Evolutionary conservation across 64 coral and sea anemone species (phyloP).

Genomic region (Montipora foliosa): DNA sequence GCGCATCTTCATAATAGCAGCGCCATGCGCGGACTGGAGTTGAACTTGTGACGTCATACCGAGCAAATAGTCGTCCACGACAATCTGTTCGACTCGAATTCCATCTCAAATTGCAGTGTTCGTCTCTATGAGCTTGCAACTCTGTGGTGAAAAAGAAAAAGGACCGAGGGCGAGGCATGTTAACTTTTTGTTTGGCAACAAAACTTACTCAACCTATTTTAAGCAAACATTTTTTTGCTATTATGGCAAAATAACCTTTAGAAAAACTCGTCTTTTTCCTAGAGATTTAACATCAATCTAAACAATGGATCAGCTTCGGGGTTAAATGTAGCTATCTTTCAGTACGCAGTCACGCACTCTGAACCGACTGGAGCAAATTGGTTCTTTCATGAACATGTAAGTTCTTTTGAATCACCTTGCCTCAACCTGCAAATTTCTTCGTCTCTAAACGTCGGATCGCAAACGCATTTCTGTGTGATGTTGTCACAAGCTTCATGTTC

Average conservation of each 20-base stretch:
- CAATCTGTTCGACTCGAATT: not conserved
- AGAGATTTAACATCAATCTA: too few species aligned
- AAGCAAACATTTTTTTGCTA: too few species aligned
- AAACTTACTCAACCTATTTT: too few species aligned
- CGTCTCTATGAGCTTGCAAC: not conserved
- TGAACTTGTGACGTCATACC: not conserved
- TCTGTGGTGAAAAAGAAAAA: not conserved
- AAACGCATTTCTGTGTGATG: conserved; percentile 8
- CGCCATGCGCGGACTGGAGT: not conserved
- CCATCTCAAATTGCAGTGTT: not conserved
- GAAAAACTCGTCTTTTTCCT: too few species aligned
- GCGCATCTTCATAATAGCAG: conserved; percentile 45
- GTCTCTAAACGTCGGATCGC: not conserved
- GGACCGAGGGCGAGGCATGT: too few species aligned
- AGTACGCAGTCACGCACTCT: too few species aligned
- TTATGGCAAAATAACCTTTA: too few species aligned
- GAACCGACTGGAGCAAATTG: too few species aligned
- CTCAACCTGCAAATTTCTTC: conserved; percentile 23
- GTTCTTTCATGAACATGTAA: too few species aligned
- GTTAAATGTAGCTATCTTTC: too few species aligned
- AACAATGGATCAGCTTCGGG: too few species aligned
- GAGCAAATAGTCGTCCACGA: not conserved
- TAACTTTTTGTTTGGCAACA: too few species aligned
- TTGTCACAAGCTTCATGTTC: conserved; percentile 19
- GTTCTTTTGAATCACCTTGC: not conserved